Percentiles rank a stretch among this genome's conserved stretches.
phyloP scores from a whole-genome alignment of 2,113 vertebrate species.

The Cercopithecus mona region DNA sequence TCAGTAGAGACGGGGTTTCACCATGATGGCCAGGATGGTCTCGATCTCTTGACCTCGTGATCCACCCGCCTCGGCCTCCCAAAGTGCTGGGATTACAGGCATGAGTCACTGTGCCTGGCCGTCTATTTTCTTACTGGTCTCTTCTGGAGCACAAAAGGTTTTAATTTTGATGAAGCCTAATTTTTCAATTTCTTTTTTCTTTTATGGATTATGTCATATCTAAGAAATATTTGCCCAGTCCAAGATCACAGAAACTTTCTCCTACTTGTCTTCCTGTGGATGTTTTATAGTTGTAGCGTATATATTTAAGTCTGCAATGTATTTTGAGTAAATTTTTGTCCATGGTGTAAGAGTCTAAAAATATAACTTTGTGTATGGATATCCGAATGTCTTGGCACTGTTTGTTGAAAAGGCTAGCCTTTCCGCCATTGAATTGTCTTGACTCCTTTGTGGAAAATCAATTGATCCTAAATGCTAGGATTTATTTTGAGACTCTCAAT shows the following conservation, averaged over 20 bases:
- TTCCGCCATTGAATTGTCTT: background rate
- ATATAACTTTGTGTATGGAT: background rate
- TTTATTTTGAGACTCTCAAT: conserved; percentile 15
- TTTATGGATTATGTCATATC: background rate
- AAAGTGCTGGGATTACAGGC: no score
- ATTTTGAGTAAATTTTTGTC: conserved; percentile 30
- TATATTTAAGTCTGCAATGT: background rate
- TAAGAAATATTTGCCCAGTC: background rate
- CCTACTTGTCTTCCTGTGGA: background rate
- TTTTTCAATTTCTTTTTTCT: background rate
- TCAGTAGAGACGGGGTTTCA: no score
- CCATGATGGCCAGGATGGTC: no score
- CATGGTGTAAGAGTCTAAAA: background rate
- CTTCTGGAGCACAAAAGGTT: conserved; percentile 26
- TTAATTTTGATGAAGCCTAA: background rate
- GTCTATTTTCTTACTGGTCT: background rate
- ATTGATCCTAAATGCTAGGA: background rate
- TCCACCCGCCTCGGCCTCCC: no score
- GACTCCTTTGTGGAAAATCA: conserved; percentile 24
- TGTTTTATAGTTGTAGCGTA: background rate
- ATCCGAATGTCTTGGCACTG: background rate
- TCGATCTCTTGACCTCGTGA: no score
- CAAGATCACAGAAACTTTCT: background rate
- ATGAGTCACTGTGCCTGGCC: no score
- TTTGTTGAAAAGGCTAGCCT: background rate